Percentiles rank a stretch among this genome's conserved stretches.
These are phyloP conservation scores for Butorides virescens DNA, from an alignment of 2,113 vertebrate genomes.

Conservation along the genomic window DNA sequence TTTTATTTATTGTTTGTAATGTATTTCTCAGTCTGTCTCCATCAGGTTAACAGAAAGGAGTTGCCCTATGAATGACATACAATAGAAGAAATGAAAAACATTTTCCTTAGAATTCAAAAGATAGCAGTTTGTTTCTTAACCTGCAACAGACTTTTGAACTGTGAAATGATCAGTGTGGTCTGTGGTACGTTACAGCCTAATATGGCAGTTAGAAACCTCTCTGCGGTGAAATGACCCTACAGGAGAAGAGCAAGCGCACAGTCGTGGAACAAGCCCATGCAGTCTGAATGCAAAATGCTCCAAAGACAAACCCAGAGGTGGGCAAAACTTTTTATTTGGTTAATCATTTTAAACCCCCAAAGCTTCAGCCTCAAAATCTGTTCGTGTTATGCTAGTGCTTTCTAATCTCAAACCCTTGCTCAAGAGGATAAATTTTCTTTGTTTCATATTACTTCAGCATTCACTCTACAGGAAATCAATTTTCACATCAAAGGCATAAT, in stretches of 20 bases:
- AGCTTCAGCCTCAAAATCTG: not conserved
- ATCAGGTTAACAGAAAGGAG: not conserved
- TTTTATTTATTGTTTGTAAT: not conserved
- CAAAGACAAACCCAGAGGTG: not conserved
- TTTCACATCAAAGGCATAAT: slow-evolving; percentile 30
- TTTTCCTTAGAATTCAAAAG: not conserved
- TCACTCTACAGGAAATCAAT: not conserved
- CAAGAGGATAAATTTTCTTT: not conserved
- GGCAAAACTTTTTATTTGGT: not conserved
- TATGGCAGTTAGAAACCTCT: not conserved
- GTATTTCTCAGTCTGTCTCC: not conserved
- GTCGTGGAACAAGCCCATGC: not conserved
- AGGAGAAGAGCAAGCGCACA: not conserved
- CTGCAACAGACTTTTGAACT: not conserved
- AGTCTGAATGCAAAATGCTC: not conserved
- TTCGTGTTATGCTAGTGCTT: not conserved
- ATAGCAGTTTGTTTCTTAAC: not conserved
- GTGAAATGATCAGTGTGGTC: not conserved
- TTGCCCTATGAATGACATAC: not conserved
- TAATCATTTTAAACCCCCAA: not conserved
- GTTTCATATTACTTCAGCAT: not conserved
- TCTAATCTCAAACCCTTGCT: not conserved
- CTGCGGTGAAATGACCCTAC: not conserved
- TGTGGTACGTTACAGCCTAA: accelerated
- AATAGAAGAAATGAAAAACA: not conserved